These are phyloP conservation scores for Nasalis larvatus DNA, from an alignment of 2,113 vertebrate genomes.

Conservation along the genomic window DNA sequence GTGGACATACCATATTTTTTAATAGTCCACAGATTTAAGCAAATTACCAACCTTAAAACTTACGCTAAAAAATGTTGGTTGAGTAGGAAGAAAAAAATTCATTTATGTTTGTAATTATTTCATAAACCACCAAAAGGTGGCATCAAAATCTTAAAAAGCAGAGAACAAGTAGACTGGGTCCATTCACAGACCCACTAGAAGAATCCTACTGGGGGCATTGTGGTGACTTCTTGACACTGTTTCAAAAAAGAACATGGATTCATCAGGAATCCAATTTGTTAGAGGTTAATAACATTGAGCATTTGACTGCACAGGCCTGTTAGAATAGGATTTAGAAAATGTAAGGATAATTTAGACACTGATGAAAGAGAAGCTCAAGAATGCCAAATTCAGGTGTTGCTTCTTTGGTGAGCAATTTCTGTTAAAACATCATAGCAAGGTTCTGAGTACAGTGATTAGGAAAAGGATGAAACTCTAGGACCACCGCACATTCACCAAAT, in stretches of 20 bases:
- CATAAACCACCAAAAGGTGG: not conserved
- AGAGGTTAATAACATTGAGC: constrained; percentile 72
- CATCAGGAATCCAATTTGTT: constrained; percentile 70
- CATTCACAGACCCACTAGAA: not conserved
- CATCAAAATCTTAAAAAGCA: not conserved
- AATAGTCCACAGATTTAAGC: not conserved
- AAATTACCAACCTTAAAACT: not conserved
- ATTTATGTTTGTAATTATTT: not conserved
- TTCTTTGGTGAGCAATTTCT: constrained; percentile 48
- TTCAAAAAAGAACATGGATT: constrained; percentile 44
- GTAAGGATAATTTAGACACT: constrained; percentile 49
- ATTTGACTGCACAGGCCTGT: constrained; percentile 62
- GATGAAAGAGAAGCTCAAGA: constrained; percentile 53
- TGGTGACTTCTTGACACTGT: constrained; percentile 41
- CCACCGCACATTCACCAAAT: not conserved
- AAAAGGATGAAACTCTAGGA: not conserved
- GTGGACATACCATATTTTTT: not conserved
- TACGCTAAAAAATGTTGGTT: not conserved
- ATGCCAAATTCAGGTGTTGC: not conserved
- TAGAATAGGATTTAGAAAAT: constrained; percentile 53
- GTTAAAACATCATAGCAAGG: not conserved
- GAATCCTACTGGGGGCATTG: too few relatives aligned
- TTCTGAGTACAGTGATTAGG: not conserved
- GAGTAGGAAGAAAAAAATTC: not conserved
- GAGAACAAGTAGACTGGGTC: not conserved